Base-by-base conservation (phyloP, 2,888 invertebrate species). In the Aphodius sticticus region DNA sequence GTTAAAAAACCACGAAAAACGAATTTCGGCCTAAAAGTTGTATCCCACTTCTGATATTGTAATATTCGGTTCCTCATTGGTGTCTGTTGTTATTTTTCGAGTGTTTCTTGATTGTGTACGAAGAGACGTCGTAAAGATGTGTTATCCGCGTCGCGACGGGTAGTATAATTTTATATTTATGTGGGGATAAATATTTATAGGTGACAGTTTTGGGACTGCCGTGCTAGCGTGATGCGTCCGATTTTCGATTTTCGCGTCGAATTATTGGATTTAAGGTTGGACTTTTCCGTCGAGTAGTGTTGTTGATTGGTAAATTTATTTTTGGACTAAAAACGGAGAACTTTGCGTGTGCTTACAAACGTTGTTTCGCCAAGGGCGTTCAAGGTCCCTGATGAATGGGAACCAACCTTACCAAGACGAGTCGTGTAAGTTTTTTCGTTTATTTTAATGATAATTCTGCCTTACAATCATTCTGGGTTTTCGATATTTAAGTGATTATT, bases 331-430 rank as follows among this genome's bases (percentile, higher is more conserved):
- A 2, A 2, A 53, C 3, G 53, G 12, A 53, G 53, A 12, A 53
- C 53, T 53, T 53, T 53, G 7, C 9, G 53, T 7, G 53, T 5
- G 53, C 12, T 53, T 1, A 9, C 1, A 53, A 53, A 12, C 7
- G 53, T 7, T 53, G 7, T 53, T 53, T 53, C 9, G 53, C 53
- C 53, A 12, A 53, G 53, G 53, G 53, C 53, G 7, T 12, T 53
- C 53, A 12, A 53, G 9, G 53, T 53, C 12, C 82, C 87, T 86
- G 86, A 89, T 89, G 90, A 90, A 90, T 90, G 90, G 90, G 90
- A 88, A 89, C 90, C 87, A 90, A 89, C 87, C 87, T 90, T 85
- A 90, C 90, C 83, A 90, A 90, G 85, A 84, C 88, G 83, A 89
- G 89, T 86, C 88, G 89, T 85, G 90, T 90, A 88, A 90, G 89